Evolutionary conservation across 2,797 vertebrate genomes (phyloP), one percentile per base, ranked within the genome.

Genomic region (Gobionotothen gibberifrons): DNA sequence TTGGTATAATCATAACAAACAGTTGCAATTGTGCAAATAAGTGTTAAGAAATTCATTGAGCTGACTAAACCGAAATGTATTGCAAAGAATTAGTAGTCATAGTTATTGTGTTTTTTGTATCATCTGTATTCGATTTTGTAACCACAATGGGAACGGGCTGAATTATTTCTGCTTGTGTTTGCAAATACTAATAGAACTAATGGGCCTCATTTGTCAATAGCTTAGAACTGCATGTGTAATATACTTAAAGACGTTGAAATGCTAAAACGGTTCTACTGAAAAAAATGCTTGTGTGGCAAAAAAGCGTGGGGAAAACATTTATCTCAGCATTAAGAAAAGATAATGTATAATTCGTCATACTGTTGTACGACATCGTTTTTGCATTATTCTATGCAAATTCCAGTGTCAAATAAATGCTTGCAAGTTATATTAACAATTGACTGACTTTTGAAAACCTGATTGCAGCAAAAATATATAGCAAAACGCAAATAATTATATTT

Each of bases 201-300:
- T 82, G 80, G 76, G 69, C 49, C 79, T 74, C 83, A 78, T 91
- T 89, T 85, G 64, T 90, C 89, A 87, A 3, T 0, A 55, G 72
- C 67, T 71, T 52, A 55, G 48, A 19, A 5, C 29, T 49, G 19
- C 1, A 19, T 71, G 64, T 78, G 74, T 69, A 83, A 87, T 89
- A 81, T 32, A 64, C 59, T 75, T 42, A 72, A 83, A 68, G 51
- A 66, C 5, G n/a, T 36, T 29, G 53, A 78, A 49, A 55, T 47
- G 44, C 48, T 65, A 61, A 84, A 86, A 84, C 13, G 12, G 44
- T 77, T 69, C 43, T 39, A 75, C 53, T 80, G 56, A 58, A 86
- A 69, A 61, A 71, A 82, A 76, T 0, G n/a, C 13, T 32, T 32
- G 16, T 64, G 36, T 53, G 26, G 22, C 47, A 76, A 21, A 83